Evolutionary conservation across 2,113 vertebrate species (phyloP).

Genomic region (Dasyornis broadbenti): DNA sequence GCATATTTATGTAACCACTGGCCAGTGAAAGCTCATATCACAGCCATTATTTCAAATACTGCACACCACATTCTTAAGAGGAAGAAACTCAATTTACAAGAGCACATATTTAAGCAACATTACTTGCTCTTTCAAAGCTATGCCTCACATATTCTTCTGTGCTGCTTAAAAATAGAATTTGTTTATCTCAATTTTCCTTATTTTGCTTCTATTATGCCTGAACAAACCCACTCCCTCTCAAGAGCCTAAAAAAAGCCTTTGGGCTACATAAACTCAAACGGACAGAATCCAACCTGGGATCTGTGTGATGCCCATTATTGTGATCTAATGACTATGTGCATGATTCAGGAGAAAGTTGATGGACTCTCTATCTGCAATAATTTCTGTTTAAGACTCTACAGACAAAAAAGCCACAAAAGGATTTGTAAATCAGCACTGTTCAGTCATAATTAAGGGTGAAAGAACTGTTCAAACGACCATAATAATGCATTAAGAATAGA

Average conservation of each 20-base stretch:
- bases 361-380: not conserved
- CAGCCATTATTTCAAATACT: not conserved
- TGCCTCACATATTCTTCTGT: not conserved
- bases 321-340: not conserved
- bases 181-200: not conserved
- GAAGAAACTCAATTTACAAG: not conserved
- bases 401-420: not conserved
- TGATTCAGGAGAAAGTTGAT: not conserved
- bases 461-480: not conserved
- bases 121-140: not conserved
- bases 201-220: not conserved
- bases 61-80: not conserved
- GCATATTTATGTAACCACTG: not conserved
- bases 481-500: not conserved
- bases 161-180: not conserved
- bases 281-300: not conserved
- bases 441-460: not conserved
- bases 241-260: not conserved
- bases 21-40: not conserved
- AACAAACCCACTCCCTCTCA: not conserved
- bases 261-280: not conserved
- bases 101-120: not conserved
- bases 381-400: not conserved
- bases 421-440: not conserved
- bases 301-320: not conserved